Evolutionary conservation across 2,113 vertebrate genomes (phyloP), one percentile per base, ranked within the genome.

Genomic region (Turnix velox): DNA sequence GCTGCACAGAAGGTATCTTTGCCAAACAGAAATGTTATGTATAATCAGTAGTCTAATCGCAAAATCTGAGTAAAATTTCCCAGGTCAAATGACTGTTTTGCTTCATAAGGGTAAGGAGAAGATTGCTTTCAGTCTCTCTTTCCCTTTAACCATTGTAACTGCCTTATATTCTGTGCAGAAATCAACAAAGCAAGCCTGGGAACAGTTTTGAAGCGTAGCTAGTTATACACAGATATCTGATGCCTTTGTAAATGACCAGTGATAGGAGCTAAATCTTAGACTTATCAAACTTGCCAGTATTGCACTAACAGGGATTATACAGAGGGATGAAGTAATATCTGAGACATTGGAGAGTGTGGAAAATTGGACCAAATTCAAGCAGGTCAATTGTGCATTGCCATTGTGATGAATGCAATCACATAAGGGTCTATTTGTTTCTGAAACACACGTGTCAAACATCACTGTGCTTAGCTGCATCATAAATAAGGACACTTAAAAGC

Each of bases 231-330:
- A 42, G 37, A 18, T 94, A 69, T 39, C 79, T 96, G 92, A 92
- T 92, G 79, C 84, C 88, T 95, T 94, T 94, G 91, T 82, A 95
- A 94, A 94, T 91, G 69, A 88, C 61, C 84, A 96, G 75, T 0
- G 0, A 37, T 54, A 71, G 72, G 43, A 92, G 57, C 74, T 91
- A 83, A 90, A 86, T 78, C 77, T 63, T 84, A 69, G 18, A 31
- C 67, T 80, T 89, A 59, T 37, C 77, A 92, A 63, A 76, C 42
- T 33, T 81, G 75, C 72, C 31, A 12, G 69, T 57, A 10, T 79
- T 94, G 57, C 12, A 23, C 25, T 83, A 83, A 61, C 76, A 49
- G 46, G 35, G 73, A 73, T 81, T 93, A 54, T 80, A 84, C 67
- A 45, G n/a, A 37, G 45, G 46, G 54, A 61, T 89, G 42, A 94